Base-by-base conservation (phyloP, 2,888 invertebrate genomes). In the Meiosimyza decipiens region DNA sequence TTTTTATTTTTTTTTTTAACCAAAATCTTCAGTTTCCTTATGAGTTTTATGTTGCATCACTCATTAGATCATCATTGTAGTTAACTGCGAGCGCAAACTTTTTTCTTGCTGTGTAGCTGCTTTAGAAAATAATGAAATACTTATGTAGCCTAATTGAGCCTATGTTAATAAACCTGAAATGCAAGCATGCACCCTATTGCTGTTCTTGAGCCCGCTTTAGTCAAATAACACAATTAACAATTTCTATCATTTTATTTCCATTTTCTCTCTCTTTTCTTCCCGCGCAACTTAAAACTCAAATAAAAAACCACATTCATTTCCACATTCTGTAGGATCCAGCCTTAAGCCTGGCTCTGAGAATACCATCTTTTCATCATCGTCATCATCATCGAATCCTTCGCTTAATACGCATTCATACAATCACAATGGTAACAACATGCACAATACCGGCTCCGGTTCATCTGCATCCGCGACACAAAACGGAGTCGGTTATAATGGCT, bases 311-410 rank as follows among this genome's bases (percentile, higher is more conserved):
- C 28, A 75, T 16, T 15, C 16, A 28, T 16, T 15, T 18, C 75
- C 55, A 13, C 52, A 47, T 73, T 67, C 67, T 68, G 68, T 82
- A 87, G 87, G 87, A 85, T 83, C 87, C 73, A 86, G 85, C 76
- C 76, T 86, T 59, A 87, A 86, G 79, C 85, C 86, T 74, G 86
- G 85, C 72, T 84, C 86, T 28, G 87, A 87, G 74, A 84, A 86
- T 77, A 81, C 80, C 72, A 80, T 83, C 69, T 79, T 81, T 71
- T 79, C 82, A 81, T 82, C 77, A 79, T 83, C 74, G 77, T 80
- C 74, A 76, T 81, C 80, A 77, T 81, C 67, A 80, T 86, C 86
- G 76, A 85, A 86, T 80, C 85, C 86, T 75, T 82, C 85, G 74
- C 81, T 82, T 71, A 85, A 85, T 74, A 82, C 86, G 50, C 85